Evolutionary conservation across 53 echinoderm and acorn worm genomes (phyloP), one percentile per base, ranked within the genome.

Genomic region (Patiria pectinifera): DNA sequence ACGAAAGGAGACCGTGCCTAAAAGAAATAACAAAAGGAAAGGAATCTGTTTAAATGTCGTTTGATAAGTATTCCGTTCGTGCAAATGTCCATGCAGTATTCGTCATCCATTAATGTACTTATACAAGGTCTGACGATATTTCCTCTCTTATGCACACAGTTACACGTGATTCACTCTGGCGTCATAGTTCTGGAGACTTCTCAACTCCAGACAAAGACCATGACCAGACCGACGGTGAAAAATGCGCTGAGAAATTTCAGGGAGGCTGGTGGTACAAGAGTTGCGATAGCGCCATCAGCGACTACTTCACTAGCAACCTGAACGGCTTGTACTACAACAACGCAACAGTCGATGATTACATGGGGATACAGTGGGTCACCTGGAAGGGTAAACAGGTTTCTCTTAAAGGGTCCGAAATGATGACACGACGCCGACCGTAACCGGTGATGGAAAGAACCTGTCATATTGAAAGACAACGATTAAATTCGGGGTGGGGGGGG

Each of bases 311-410:
- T 3, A 89, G 89, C 80, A 80, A 63, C 81, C 22, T 89, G 80
- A 89, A 89, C 62, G 89, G 89, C 46, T 79, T 80, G 80, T 89
- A 80, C 69, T 11, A 18, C 80, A 45, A 4, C 11, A 35, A 0
- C 63, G 1, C 9, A 44, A 4, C 16, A 13, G 78, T 80, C 23
- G 44, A 6, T 15, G 45, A 45, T 2, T 21, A 66, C 63, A 6
- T 2, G 12, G 89, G 89, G 25, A 89, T 89, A 45, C 61, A 80
- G 48, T 89, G 89, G 89, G 21, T 18, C 2, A 11, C 89, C 2
- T 89, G 81, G 89, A 80, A 15, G 47, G 45, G 48, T 45, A 46
- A 79, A 9, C 9, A 15, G 16, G 45, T 45, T 4, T 79, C 79
- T 48, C 79, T 79, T 14, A 79, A 79, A 79, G 45, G 19, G 18